These are phyloP conservation scores for Mesocentrotus franciscanus DNA, from an alignment of 53 echinoderm and acorn worm species.

Conservation along the genomic window DNA sequence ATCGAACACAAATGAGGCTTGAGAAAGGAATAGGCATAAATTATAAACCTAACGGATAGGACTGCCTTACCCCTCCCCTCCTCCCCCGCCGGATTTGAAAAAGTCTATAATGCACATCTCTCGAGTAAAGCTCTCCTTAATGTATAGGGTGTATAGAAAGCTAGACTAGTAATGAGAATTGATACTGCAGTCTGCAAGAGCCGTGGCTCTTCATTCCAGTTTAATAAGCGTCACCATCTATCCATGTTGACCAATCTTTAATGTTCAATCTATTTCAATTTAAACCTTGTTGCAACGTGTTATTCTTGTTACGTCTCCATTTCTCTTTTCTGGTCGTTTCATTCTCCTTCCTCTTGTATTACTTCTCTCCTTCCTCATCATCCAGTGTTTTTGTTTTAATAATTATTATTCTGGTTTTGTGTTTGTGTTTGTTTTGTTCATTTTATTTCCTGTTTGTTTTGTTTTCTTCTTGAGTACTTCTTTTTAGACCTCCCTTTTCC, in stretches of 20 bases:
- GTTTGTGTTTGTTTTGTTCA: no score
- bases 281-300: neutral
- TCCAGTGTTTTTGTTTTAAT: no score
- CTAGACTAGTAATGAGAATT: neutral
- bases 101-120: neutral
- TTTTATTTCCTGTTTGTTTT: no score
- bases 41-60: neutral
- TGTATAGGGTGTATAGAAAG: neutral
- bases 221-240: neutral
- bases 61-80: neutral
- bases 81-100: neutral
- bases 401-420: no score
- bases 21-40: no score
- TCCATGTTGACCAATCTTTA: neutral
- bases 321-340: no score
- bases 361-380: no score
- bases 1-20: no score
- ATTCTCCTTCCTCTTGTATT: no score
- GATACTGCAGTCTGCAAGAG: neutral
- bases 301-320: no score
- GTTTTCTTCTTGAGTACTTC: no score
- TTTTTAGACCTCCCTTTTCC: no score
- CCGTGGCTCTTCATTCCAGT: neutral
- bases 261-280: neutral
- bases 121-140: neutral